Conservation (phyloP, 2,888 invertebrate species). For the Macaria liturata region DNA sequence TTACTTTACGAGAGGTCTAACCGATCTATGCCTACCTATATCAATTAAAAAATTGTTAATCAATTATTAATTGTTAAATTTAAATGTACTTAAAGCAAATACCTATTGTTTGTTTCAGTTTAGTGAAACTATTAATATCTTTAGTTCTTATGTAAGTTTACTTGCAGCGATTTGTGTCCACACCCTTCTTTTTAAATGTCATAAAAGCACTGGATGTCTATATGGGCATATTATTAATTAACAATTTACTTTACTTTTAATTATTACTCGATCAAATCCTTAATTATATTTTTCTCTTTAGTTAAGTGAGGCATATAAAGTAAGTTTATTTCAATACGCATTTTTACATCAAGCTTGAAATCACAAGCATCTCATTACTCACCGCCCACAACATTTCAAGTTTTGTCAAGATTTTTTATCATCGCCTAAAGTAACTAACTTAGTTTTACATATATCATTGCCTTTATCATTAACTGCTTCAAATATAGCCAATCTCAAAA, state of each 20-base stretch:
- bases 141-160: slow-evolving; percentile 19
- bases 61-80: too few relatives aligned
- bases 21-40: too few relatives aligned
- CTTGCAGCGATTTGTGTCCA: slow-evolving; percentile 23
- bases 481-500: slow-evolving; percentile 39
- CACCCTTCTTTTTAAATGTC: slow-evolving; percentile 14
- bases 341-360: slow-evolving; percentile 31
- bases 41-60: too few relatives aligned
- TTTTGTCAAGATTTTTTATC: slow-evolving; percentile 10
- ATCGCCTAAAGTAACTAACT: neutral
- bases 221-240: slow-evolving; percentile 7
- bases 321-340: slow-evolving; percentile 33
- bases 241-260: slow-evolving; percentile 11
- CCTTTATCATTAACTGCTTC: slow-evolving; percentile 37
- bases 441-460: slow-evolving; percentile 21
- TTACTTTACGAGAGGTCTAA: too few relatives aligned
- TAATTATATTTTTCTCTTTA: slow-evolving; percentile 32
- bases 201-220: slow-evolving; percentile 19
- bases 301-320: slow-evolving; percentile 36
- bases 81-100: too few relatives aligned
- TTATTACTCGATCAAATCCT: slow-evolving; percentile 20
- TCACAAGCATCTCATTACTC: slow-evolving; percentile 25
- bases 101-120: slow-evolving; percentile 1
- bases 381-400: slow-evolving; percentile 21
- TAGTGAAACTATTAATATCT: slow-evolving; percentile 13